Evolutionary conservation across 1,140 invertebrate genomes (phyloP).

Genomic region (Parasteatoda tepidariorum): DNA sequence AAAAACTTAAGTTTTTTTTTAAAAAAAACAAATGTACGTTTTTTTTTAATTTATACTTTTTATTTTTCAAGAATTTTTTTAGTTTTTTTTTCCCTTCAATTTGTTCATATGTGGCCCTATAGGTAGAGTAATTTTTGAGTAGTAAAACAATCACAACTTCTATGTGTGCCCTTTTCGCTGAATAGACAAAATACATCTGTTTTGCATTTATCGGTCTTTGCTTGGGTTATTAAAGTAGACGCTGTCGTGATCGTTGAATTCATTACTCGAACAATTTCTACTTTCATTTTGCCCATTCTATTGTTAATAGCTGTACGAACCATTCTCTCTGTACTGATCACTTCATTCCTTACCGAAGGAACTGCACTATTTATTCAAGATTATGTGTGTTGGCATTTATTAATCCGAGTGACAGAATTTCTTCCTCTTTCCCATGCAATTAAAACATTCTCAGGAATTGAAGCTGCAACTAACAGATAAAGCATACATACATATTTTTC

Average conservation of each 20-base stretch:
- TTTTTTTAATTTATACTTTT: too few species aligned
- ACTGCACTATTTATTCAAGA: neutral
- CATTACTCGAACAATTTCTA: neutral
- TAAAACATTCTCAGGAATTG: neutral
- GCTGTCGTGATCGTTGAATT: neutral
- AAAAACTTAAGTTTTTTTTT: too few species aligned
- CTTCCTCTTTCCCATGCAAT: neutral
- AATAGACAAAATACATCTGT: neutral
- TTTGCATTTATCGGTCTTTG: neutral
- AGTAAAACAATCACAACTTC: neutral
- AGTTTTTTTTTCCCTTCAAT: too few species aligned
- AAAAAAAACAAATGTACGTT: too few species aligned
- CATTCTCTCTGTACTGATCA: neutral
- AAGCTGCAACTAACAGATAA: neutral
- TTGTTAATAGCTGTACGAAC: neutral
- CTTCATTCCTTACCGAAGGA: neutral
- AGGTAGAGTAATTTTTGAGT: neutral
- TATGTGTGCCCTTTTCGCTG: neutral
- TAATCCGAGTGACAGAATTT: neutral
- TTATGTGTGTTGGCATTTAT: neutral
- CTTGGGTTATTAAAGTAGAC: neutral
- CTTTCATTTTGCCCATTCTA: neutral
- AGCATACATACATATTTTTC: neutral
- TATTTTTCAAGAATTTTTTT: too few species aligned
- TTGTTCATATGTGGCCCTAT: too few species aligned